A percentile compares a stretch with the other conserved stretches of the same genome.
phyloP scores from a whole-genome alignment of 37 sponge, comb jelly and placozoan genomes.

The Halisarca cf. caerulea region DNA sequence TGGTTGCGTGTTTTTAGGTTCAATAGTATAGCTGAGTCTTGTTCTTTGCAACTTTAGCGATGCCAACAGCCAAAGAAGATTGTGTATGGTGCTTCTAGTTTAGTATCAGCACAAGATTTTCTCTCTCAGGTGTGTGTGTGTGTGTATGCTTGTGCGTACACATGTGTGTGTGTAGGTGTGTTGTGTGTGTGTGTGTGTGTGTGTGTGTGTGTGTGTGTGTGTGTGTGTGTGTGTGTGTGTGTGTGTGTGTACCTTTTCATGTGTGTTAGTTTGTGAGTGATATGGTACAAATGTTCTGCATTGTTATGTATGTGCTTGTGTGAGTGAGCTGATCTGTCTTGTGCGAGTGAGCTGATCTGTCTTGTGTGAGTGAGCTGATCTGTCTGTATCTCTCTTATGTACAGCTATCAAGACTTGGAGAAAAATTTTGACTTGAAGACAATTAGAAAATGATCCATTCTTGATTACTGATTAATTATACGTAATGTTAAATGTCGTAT shows the following conservation, averaged over 20 bases:
- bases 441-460: no score
- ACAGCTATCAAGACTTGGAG: slow-evolving; percentile 32
- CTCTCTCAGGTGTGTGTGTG: slow-evolving; percentile 68
- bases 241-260: not conserved
- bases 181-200: not conserved
- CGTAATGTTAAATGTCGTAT: no score
- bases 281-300: no score
- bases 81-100: slow-evolving; percentile 81
- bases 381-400: not conserved
- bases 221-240: not conserved
- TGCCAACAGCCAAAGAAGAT: slow-evolving; percentile 44
- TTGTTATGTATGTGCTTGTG: no score
- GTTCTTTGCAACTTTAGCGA: slow-evolving; percentile 11
- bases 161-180: not conserved
- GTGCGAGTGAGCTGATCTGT: no score
- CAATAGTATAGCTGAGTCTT: not conserved
- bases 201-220: not conserved
- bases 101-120: slow-evolving; percentile 74
- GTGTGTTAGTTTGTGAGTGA: not conserved
- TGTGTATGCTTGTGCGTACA: not conserved
- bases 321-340: no score
- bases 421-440: not conserved
- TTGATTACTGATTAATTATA: no score
- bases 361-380: not conserved
- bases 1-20: not conserved